Base-by-base conservation (phyloP, 2,888 invertebrate genomes). In the Portevinia maculata region DNA sequence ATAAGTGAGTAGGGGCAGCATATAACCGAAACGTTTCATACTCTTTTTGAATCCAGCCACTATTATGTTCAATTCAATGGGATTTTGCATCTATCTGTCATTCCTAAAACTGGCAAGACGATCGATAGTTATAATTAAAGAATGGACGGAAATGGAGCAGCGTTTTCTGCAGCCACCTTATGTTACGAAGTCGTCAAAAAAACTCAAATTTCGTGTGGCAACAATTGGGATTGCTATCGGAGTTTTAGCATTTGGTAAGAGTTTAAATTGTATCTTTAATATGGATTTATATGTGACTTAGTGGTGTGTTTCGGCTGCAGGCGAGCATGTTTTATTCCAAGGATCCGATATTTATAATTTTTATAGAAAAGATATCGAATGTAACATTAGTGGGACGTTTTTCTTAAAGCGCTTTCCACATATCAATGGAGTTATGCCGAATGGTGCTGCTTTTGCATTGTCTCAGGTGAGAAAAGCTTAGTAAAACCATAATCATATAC, bases 61-160 rank as follows among this genome's bases (percentile, higher is more conserved):
- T 9, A 41, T 37, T 6, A 6, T 76, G 9, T 83, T 83, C 48
- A 52, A 65, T 37, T 53, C 41, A 1, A 70, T 83, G 81, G 81
- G 76, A 24, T 39, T 83, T 8, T 60, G 52, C 21, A 83, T 83
- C 5, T 83, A 78, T 41, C 53, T 11, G 15, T 65, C 65, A 0
- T 83, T 83, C 28, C 46, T 83, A 1, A 32, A 48, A n/a, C 17
- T 83, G 19, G 53, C 71, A 1, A 65, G 52, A n/a, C 30, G 60
- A 19, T 83, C 76, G 81, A 53, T 60, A 0, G 19, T 15, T n/a
- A 65, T 83, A 32, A 53, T 60, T 1, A 60, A 44, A 3, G 59
- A 50, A 3, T 83, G 81, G 76, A 83, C 55, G n/a, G 28, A 65
- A 15, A 76, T 76, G 46, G 81, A 83, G 24, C 64, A 76, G 11